phyloP scores from a whole-genome alignment of 1,140 invertebrate genomes.

The Diplogasteroides magnus region DNA sequence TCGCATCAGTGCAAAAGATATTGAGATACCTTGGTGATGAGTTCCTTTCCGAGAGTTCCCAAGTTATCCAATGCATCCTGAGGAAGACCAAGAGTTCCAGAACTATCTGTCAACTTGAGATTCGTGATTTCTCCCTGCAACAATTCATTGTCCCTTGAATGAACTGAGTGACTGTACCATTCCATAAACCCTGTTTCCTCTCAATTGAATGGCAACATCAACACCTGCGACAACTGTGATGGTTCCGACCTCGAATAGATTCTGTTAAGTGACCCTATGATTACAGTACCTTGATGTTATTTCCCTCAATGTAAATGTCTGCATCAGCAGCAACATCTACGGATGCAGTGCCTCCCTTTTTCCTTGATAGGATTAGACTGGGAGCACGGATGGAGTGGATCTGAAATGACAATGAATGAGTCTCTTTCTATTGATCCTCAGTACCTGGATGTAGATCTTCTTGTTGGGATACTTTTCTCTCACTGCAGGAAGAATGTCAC shows the following conservation, averaged over 20 bases:
- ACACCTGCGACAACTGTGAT: constrained; percentile 41
- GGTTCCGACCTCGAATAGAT: constrained; percentile 37
- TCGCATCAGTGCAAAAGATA: background rate
- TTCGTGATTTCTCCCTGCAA: constrained; percentile 41
- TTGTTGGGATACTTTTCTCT: constrained; percentile 53
- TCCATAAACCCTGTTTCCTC: constrained; percentile 33
- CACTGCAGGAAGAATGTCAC: constrained; percentile 52
- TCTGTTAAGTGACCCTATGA: background rate
- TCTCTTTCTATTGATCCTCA: too few relatives aligned
- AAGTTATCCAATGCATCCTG: constrained; percentile 54
- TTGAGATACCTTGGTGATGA: constrained; percentile 44
- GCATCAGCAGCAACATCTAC: constrained; percentile 45
- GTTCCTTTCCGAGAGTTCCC: constrained; percentile 53
- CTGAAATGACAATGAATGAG: too few relatives aligned
- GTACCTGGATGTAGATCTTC: constrained; percentile 41
- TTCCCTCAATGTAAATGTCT: constrained; percentile 53
- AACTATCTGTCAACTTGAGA: constrained; percentile 42
- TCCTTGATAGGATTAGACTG: constrained; percentile 38
- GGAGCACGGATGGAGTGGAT: constrained; percentile 46
- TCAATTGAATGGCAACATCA: constrained; percentile 34
- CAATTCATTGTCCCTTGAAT: background rate
- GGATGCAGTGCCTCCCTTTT: constrained; percentile 45
- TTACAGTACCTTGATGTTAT: constrained; percentile 33
- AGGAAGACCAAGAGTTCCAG: constrained; percentile 44
- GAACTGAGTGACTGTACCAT: background rate